Conservation (phyloP, 2,797 vertebrate genomes). For the Mormyrops boulengeri region DNA sequence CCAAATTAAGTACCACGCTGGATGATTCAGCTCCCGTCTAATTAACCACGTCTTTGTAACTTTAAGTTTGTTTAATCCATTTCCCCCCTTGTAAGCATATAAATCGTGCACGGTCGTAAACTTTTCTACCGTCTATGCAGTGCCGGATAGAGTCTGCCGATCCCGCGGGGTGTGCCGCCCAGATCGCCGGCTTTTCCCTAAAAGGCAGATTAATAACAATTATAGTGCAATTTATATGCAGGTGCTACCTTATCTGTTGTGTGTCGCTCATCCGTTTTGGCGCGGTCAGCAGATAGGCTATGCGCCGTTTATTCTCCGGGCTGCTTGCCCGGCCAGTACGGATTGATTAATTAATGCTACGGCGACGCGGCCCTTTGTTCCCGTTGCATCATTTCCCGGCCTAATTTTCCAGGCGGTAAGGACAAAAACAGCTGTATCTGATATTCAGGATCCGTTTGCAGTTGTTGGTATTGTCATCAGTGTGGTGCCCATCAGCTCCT, state of each 20-base stretch:
- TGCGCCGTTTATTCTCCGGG: constrained; percentile 26
- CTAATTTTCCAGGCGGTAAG: neutral
- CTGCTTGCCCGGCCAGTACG: constrained; percentile 16
- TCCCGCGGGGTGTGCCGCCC: neutral
- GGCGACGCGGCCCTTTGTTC: constrained; percentile 37
- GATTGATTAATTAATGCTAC: constrained; percentile 46
- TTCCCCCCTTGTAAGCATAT: neutral
- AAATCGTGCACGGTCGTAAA: neutral
- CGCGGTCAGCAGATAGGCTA: constrained; percentile 20
- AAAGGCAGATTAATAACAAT: constrained; percentile 9
- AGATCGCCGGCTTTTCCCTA: neutral
- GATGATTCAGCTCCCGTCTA: neutral
- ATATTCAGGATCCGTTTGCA: neutral
- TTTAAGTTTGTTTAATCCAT: neutral
- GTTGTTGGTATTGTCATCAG: neutral
- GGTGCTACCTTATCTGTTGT: constrained; percentile 5
- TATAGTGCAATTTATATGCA: constrained; percentile 2
- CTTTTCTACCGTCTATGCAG: neutral
- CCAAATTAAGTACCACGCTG: neutral
- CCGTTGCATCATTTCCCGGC: constrained; percentile 42
- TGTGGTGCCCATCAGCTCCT: neutral
- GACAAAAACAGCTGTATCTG: constrained; percentile 34
- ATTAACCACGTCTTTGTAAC: neutral
- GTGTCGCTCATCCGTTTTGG: constrained; percentile 17
- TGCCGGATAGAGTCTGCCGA: neutral